These are phyloP conservation scores for Formicarius rufipectus DNA, from an alignment of 2,113 vertebrate genomes.

Conservation along the genomic window DNA sequence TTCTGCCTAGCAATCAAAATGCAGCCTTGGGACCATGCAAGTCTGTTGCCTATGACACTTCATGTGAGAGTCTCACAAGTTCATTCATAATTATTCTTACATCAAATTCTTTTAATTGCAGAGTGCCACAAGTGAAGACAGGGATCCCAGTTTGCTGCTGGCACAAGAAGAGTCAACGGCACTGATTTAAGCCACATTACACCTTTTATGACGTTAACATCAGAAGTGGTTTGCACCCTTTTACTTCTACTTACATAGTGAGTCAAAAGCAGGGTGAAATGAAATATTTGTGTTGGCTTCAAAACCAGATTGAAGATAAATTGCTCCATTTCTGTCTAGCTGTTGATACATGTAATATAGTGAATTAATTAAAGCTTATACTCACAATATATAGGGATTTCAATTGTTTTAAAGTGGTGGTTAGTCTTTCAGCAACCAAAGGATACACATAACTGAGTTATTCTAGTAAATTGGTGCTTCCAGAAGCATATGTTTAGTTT, in stretches of 20 bases:
- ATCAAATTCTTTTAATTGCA: background rate
- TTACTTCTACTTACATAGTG: background rate
- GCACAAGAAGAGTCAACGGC: background rate
- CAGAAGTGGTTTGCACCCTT: background rate
- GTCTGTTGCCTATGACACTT: background rate
- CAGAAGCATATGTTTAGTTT: background rate
- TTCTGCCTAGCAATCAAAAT: background rate
- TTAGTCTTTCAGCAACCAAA: slow-evolving; percentile 63
- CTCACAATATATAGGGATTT: slow-evolving; percentile 54
- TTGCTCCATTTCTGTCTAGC: slow-evolving; percentile 22
- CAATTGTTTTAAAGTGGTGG: slow-evolving; percentile 38
- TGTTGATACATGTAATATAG: slow-evolving; percentile 52
- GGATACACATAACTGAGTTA: background rate
- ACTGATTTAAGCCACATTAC: background rate
- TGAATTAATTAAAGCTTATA: slow-evolving; percentile 67
- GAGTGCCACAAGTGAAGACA: background rate
- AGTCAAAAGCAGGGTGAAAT: slow-evolving; percentile 51
- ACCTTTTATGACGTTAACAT: background rate
- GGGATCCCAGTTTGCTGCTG: background rate
- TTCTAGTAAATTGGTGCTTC: background rate
- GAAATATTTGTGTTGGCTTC: slow-evolving; percentile 59
- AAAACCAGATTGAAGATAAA: slow-evolving; percentile 41
- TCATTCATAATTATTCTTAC: background rate
- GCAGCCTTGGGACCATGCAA: background rate
- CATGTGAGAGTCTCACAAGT: background rate